Base-by-base conservation (phyloP, 2,797 vertebrate species). In the Apodemus agrarius region DNA sequence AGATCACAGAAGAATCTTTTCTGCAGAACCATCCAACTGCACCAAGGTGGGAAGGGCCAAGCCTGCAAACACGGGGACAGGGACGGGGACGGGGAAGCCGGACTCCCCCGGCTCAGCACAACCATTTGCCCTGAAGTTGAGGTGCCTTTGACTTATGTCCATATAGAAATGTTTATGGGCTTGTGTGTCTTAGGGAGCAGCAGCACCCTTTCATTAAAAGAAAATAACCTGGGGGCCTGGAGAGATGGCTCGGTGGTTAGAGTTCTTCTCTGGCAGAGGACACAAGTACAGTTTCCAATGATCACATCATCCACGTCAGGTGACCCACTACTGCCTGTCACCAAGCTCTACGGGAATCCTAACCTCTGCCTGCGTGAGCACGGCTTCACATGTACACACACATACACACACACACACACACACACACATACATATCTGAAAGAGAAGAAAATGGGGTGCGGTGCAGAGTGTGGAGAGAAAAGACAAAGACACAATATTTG, bases 131-230 rank as follows among this genome's bases (percentile, higher is more conserved):
- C 1, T 61, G 24, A 26, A 84, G 52, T 24, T 75, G 92, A 49
- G 11, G 29, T 31, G 19, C 22, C 21, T 22, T 75, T 96, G 86
- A 63, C 57, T 65, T 43, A 1, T 5, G 16, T 85, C 67, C 52
- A 37, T 31, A 67, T 22, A 11, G 63, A 97, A 96, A 94, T 89
- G 92, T 74, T 76, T 92, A 65, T 46, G 49, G 72, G 93, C 14
- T 29, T 9, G 0, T 13, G 24, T 19, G 57, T 65, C 90, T 85
- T 93, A 52, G 57, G 74, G 17, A 69, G 83, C 11, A 94, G 52
- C 72, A 89, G 91, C 65, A 43, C 61, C 11, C 59, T 94, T 95
- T 46, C 75, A 8, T 90, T 79, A 84, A 96, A 90, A 72, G 29
- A 72, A 59, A 19, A 13, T 84, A 52, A 78, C 52, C 86, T 0